A percentile compares a stretch with the other conserved stretches of the same genome.
Conservation (phyloP, 2,888 invertebrate genomes). For the Spodoptera littoralis region DNA sequence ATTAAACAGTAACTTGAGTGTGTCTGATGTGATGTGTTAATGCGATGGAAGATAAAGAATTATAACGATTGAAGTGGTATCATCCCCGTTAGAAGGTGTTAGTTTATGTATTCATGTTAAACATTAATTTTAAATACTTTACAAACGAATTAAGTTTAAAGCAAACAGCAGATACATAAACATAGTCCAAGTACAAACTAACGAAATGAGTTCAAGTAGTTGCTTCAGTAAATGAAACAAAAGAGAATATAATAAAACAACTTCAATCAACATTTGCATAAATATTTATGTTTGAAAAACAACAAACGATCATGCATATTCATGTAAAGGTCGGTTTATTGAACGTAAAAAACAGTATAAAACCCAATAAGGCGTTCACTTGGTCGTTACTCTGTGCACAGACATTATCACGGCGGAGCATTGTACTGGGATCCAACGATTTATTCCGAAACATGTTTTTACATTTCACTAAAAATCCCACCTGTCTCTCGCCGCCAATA, state of each 20-base stretch:
- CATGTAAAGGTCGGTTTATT: conserved; percentile 52
- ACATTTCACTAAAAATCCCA: conserved; percentile 44
- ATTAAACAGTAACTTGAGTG: too few relatives aligned
- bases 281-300: conserved; percentile 40
- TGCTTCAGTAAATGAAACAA: conserved; percentile 20
- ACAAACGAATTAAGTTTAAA: conserved; percentile 4
- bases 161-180: conserved; percentile 3
- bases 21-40: too few relatives aligned
- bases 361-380: conserved; percentile 46
- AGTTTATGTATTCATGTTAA: neutral
- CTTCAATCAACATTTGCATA: conserved; percentile 47
- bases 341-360: conserved; percentile 49
- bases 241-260: conserved; percentile 25
- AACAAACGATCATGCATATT: conserved; percentile 53
- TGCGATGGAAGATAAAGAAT: too few relatives aligned
- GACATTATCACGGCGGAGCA: conserved; percentile 40
- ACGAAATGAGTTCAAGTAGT: conserved; percentile 19
- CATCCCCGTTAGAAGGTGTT: too few relatives aligned
- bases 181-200: conserved; percentile 1
- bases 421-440: conserved; percentile 46
- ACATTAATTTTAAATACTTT: neutral
- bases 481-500: conserved; percentile 45
- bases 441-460: conserved; percentile 33
- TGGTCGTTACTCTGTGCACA: conserved; percentile 22
- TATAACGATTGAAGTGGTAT: too few relatives aligned